phyloP scores from a whole-genome alignment of 2,797 vertebrate species.

The Botia almorhae region DNA sequence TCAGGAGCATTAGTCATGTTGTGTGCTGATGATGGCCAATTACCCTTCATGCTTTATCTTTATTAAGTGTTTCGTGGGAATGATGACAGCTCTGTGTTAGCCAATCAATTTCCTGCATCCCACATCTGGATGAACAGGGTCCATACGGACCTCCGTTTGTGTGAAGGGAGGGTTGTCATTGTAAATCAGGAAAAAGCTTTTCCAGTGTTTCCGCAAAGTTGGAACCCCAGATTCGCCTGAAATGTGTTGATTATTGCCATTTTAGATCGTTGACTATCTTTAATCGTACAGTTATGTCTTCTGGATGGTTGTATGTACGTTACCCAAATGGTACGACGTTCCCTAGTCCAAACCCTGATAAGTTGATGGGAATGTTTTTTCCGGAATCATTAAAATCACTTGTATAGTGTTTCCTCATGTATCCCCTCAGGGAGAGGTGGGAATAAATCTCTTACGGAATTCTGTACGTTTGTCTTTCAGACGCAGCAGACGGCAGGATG shows the following conservation, averaged over 20 bases:
- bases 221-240: background rate
- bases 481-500: constrained; percentile 93
- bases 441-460: constrained; percentile 21
- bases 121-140: background rate
- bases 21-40: background rate
- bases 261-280: background rate
- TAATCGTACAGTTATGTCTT: too few species aligned
- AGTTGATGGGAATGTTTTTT: too few species aligned
- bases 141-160: background rate
- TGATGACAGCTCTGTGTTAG: background rate
- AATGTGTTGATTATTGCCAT: background rate
- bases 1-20: constrained; percentile 8
- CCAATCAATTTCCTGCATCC: background rate
- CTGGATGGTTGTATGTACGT: too few species aligned
- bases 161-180: background rate
- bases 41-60: background rate
- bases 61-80: background rate
- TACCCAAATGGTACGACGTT: too few species aligned
- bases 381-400: background rate
- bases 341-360: too few species aligned
- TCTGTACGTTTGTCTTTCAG: constrained; percentile 74
- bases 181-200: background rate
- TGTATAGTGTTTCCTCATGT: background rate
- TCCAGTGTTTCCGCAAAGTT: constrained; percentile 1
- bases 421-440: background rate